Conservation (phyloP, 2,888 invertebrate genomes). For the Timema cristinae region DNA sequence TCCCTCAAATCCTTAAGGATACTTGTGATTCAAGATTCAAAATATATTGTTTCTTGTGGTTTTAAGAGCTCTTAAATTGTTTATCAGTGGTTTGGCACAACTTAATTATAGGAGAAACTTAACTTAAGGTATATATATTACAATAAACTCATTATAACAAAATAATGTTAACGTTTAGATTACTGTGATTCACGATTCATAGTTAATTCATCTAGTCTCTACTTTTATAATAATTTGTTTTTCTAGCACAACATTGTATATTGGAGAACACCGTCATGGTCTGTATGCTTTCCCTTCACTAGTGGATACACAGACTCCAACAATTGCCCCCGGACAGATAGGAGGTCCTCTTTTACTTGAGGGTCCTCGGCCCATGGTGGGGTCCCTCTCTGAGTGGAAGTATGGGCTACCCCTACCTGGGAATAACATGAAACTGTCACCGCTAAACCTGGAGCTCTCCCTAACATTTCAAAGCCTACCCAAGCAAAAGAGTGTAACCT, state of each 20-base stretch:
- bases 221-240: too few relatives aligned
- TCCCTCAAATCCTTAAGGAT: too few relatives aligned
- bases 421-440: constrained; percentile 20
- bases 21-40: too few relatives aligned
- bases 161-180: too few relatives aligned
- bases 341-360: constrained; percentile 67
- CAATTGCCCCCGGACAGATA: constrained; percentile 69
- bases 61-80: too few relatives aligned
- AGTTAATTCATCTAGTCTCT: too few relatives aligned
- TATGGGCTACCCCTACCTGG: constrained; percentile 23
- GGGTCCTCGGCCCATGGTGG: constrained; percentile 59
- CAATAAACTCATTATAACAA: too few relatives aligned
- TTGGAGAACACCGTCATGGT: constrained; percentile 83
- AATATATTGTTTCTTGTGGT: too few relatives aligned
- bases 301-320: constrained; percentile 85
- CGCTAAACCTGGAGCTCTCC: constrained; percentile 21
- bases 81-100: too few relatives aligned
- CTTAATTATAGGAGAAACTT: too few relatives aligned
- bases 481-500: constrained; percentile 19
- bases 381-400: background rate
- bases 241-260: constrained; percentile 79
- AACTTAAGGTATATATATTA: too few relatives aligned
- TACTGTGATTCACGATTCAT: too few relatives aligned
- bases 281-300: constrained; percentile 89
- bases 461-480: constrained; percentile 27